Evolutionary conservation across 2,113 vertebrate species (phyloP).

Genomic region (Mus pahari): DNA sequence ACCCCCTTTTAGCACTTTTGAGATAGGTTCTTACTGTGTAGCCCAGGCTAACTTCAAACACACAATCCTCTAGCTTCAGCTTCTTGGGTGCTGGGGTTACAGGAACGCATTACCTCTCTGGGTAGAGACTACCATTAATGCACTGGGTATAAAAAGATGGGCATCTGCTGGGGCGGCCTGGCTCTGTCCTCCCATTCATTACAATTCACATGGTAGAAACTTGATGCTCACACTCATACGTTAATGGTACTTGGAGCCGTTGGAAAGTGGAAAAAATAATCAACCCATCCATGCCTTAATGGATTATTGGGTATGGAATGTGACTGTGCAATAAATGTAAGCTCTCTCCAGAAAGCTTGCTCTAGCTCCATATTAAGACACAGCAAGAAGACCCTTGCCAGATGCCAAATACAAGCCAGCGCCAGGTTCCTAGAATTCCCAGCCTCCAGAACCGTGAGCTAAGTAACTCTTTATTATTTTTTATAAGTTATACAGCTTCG

Average conservation of each 20-base stretch:
- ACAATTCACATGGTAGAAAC: background rate
- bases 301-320: background rate
- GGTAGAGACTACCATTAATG: background rate
- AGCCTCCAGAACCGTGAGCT: background rate
- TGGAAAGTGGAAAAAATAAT: background rate
- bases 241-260: background rate
- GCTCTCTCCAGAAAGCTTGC: background rate
- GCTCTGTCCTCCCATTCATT: background rate
- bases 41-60: background rate
- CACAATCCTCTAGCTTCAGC: background rate
- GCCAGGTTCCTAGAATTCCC: background rate
- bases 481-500: background rate
- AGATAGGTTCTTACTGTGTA: background rate
- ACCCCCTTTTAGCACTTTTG: background rate
- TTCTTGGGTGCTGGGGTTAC: background rate
- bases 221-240: too few species aligned
- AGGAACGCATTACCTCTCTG: background rate
- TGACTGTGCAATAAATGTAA: background rate
- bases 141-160: background rate
- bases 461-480: background rate
- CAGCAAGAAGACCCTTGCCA: background rate
- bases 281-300: background rate
- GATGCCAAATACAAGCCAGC: background rate
- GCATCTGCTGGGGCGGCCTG: background rate
- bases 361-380: background rate